Evolutionary conservation across 2,888 invertebrate genomes (phyloP).

Genomic region (Drosophila hamatofila): DNA sequence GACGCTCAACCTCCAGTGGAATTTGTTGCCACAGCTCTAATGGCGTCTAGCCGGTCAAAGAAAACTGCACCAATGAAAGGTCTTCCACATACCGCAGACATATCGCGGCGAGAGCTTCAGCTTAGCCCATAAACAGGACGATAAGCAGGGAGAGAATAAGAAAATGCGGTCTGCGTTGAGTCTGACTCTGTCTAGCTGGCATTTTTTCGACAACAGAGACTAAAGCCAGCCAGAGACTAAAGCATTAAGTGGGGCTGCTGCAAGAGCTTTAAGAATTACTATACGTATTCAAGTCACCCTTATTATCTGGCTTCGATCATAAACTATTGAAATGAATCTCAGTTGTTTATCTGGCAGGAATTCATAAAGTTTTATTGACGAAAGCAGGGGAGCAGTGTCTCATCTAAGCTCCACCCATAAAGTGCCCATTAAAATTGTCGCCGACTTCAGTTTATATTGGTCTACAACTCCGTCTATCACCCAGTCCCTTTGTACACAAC

Average conservation of each 20-base stretch:
- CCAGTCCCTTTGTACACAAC: not conserved
- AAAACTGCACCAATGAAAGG: conserved; percentile 48
- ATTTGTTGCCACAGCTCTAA: conserved; percentile 35
- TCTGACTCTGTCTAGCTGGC: conserved; percentile 50
- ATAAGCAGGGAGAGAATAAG: conserved; percentile 42
- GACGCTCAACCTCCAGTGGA: conserved; percentile 49
- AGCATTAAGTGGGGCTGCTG: not conserved
- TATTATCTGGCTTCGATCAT: not conserved
- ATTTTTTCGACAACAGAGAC: conserved; percentile 26
- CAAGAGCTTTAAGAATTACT: not conserved
- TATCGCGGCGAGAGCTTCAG: conserved; percentile 40
- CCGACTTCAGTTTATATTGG: conserved; percentile 1
- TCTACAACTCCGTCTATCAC: not conserved
- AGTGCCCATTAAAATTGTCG: conserved; percentile 48
- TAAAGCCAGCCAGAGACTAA: not conserved
- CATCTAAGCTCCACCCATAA: conserved; percentile 28
- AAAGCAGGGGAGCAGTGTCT: not conserved
- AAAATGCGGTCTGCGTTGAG: conserved; percentile 66
- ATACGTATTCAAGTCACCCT: not conserved
- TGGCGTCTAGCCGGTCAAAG: conserved; percentile 66
- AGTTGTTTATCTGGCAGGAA: conserved; percentile 19
- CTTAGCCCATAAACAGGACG: conserved; percentile 59
- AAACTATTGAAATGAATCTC: conserved; percentile 14
- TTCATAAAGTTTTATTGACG: conserved; percentile 38
- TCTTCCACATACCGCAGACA: conserved; percentile 75